Conservation (phyloP, 2,888 invertebrate genomes). For the Ichneumon xanthorius region DNA sequence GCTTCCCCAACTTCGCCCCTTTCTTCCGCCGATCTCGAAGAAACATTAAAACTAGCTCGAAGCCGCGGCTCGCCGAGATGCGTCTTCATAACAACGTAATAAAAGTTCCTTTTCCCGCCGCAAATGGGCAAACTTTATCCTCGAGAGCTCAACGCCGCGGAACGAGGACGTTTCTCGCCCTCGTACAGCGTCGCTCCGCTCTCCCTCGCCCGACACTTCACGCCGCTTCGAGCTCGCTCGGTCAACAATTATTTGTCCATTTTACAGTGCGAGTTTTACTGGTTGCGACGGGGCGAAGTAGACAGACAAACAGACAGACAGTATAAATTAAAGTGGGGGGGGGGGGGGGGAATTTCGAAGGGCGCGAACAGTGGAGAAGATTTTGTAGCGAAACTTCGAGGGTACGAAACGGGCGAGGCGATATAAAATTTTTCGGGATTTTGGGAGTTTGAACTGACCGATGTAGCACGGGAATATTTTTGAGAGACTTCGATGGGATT, state of each 20-base stretch:
- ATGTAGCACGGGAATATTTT: no score
- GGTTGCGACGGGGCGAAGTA: not conserved
- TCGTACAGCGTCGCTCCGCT: not conserved
- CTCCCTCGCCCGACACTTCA: not conserved
- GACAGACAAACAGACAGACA: not conserved
- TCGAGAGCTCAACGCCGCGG: constrained; percentile 32
- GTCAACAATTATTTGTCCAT: constrained; percentile 60
- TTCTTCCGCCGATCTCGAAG: constrained; percentile 29
- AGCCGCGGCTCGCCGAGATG: constrained; percentile 62
- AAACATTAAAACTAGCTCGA: constrained; percentile 61
- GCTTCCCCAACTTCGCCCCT: not conserved
- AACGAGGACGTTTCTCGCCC: constrained; percentile 35
- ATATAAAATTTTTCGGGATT: not conserved
- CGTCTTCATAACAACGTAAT: constrained; percentile 77
- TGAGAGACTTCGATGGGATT: no score
- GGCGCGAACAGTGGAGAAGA: not conserved
- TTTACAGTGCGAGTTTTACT: constrained; percentile 48
- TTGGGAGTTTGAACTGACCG: not conserved
- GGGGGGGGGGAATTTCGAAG: not conserved
- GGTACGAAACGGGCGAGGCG: no score
- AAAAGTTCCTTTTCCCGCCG: constrained; percentile 76
- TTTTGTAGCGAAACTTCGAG: not conserved
- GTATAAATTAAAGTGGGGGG: not conserved
- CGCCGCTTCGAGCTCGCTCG: not conserved
- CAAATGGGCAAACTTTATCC: constrained; percentile 80